Base-by-base conservation (phyloP, 2,797 vertebrate genomes). In the Trichosurus vulpecula region DNA sequence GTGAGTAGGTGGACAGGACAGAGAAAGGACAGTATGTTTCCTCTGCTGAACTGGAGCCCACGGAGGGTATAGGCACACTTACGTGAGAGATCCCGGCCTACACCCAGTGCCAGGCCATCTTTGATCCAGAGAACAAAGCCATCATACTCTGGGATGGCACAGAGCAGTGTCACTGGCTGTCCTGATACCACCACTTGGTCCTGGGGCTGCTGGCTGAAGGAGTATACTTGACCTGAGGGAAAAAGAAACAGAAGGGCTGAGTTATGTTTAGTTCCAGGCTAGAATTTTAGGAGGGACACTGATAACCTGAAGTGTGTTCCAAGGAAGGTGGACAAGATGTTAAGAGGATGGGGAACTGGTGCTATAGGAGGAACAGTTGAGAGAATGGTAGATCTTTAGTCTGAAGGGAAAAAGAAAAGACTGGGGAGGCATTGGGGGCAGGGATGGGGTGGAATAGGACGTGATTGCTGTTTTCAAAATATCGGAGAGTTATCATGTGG, bases 41-140 rank as follows among this genome's bases (percentile, higher is more conserved):
- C 11, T 35, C 89, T 52, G 51, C 89, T 52, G 27, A 90, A 29
- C 51, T 35, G 89, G 89, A 57, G 58, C 8, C 19, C 19, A 25
- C 19, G 41, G 57, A 56, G 51, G 8, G 1, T 41, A 19, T 12
- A 66, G 13, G 25, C 2, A 0, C 2, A 97, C 98, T 98, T 99
- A 99, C 99, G 99, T 66, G 99, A 99, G 94, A 99, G 99, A 96
- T 99, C 99, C 96, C 99, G 99, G 94, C 99, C 99, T 4, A 99
- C 99, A 0, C 99, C 99, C 0, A 99, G 98, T 3, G 99, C 99
- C 57, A 99, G 98, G 94, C 99, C 99, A 0, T 99, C 99, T 97
- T 99, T 99, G 98, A 99, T 99, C 99, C 99, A 99, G 54, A 99
- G 99, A 92, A 99, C 99, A 0, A 99, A 99, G 2, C 99, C 99